phyloP scores from a whole-genome alignment of 2,888 invertebrate species.

The Microdon myrmicae region DNA sequence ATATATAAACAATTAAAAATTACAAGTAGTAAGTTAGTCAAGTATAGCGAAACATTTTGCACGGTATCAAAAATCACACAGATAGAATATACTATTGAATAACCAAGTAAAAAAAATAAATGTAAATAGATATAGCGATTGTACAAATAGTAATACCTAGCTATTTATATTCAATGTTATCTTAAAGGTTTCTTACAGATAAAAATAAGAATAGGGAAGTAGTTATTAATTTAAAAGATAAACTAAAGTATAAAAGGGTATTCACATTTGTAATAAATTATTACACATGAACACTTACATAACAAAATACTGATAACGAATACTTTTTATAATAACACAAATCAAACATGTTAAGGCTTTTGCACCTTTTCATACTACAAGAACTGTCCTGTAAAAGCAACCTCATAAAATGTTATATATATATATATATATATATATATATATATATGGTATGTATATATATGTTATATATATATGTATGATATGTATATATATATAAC shows the following conservation, averaged over 20 bases:
- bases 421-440: constrained; percentile 7
- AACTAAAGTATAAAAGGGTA: constrained; percentile 24
- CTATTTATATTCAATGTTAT: constrained; percentile 31
- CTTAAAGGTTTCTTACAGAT: constrained; percentile 25
- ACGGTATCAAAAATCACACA: too few species aligned
- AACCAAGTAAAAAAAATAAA: too few species aligned
- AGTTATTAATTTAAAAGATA: constrained; percentile 21
- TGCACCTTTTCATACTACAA: constrained; percentile 15
- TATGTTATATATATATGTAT: constrained; percentile 2
- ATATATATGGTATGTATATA: neutral
- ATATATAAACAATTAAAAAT: too few species aligned
- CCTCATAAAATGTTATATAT: constrained; percentile 6
- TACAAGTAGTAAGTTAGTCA: too few species aligned
- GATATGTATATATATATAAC: constrained; percentile 1
- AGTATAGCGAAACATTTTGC: too few species aligned
- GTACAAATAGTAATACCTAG: constrained; percentile 36
- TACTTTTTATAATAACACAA: constrained; percentile 8
- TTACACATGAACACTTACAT: constrained; percentile 17
- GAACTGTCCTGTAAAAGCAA: constrained; percentile 11
- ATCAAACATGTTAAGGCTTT: constrained; percentile 18
- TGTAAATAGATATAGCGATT: too few species aligned
- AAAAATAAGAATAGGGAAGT: constrained; percentile 29
- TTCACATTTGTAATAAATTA: constrained; percentile 27
- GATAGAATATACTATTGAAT: too few species aligned
- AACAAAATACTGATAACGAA: constrained; percentile 13